Evolutionary conservation across 2,888 invertebrate genomes (phyloP).

Genomic region (Pristionchus exspectatus): DNA sequence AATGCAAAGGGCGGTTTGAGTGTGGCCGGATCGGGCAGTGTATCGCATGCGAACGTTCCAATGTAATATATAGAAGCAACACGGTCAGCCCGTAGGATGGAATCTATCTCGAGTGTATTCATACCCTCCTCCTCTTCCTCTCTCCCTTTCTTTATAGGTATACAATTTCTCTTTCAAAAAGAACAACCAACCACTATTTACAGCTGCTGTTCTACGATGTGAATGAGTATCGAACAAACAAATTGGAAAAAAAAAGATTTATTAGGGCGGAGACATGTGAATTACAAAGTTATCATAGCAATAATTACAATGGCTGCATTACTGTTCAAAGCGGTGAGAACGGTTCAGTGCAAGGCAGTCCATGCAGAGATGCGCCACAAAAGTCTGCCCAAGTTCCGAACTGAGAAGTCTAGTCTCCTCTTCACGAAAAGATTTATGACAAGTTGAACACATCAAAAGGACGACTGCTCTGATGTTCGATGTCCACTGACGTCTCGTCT

Average conservation of each 20-base stretch:
- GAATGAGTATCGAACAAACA: no score
- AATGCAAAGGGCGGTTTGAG: neutral
- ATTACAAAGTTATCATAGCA: neutral
- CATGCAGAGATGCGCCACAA: neutral
- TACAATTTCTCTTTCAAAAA: no score
- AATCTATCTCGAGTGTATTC: neutral
- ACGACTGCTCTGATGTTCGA: neutral
- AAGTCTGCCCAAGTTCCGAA: neutral
- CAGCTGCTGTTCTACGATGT: no score
- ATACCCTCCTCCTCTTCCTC: no score
- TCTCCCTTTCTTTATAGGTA: no score
- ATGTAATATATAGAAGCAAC: neutral
- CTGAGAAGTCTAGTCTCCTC: neutral
- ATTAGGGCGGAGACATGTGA: no score
- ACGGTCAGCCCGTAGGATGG: neutral
- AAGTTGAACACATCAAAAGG: neutral
- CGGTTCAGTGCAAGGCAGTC: neutral
- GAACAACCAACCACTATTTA: no score
- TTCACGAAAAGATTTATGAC: neutral
- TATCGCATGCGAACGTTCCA: conserved; percentile 3
- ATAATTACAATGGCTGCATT: neutral
- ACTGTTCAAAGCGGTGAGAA: neutral
- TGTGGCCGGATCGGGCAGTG: neutral
- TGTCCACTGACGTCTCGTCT: neutral
- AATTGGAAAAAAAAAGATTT: no score